A percentile compares a stretch with the other conserved stretches of the same genome.
Conservation (phyloP, 1,140 invertebrate species). For the Rhagoletis pomonella region DNA sequence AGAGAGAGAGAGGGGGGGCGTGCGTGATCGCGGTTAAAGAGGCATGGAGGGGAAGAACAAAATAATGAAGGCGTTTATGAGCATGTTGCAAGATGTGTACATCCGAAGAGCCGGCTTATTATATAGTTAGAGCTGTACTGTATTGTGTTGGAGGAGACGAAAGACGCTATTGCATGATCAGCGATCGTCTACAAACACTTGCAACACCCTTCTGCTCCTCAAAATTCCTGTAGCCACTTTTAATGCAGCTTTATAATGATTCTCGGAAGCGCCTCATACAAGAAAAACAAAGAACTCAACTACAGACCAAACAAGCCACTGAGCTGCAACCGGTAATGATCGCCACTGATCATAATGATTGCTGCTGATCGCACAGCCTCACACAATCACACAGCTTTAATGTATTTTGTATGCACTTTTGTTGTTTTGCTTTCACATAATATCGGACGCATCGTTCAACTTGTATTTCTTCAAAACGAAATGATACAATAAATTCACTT, state of each 20-base stretch:
- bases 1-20: too few species aligned
- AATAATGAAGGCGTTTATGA: not conserved
- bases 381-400: not conserved
- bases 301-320: slow-evolving; percentile 22
- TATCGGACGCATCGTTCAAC: too few species aligned
- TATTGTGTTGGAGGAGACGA: not conserved
- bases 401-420: not conserved
- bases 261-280: slow-evolving; percentile 30
- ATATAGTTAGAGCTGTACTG: too few species aligned
- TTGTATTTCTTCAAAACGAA: slow-evolving; percentile 12
- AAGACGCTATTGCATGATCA: slow-evolving; percentile 2
- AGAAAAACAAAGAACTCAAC: not conserved
- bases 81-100: not conserved
- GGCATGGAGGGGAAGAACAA: not conserved
- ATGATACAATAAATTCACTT: slow-evolving; percentile 47
- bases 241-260: slow-evolving; percentile 26
- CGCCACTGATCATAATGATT: slow-evolving; percentile 46
- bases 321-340: not conserved
- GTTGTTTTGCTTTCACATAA: not conserved
- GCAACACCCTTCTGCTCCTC: not conserved
- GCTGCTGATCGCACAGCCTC: not conserved
- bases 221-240: not conserved
- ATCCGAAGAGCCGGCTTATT: not conserved
- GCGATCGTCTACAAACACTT: not conserved
- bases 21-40: not conserved